Evolutionary conservation across 2,797 vertebrate species (phyloP).

Genomic region (Lepidocolaptes lacrymiger): DNA sequence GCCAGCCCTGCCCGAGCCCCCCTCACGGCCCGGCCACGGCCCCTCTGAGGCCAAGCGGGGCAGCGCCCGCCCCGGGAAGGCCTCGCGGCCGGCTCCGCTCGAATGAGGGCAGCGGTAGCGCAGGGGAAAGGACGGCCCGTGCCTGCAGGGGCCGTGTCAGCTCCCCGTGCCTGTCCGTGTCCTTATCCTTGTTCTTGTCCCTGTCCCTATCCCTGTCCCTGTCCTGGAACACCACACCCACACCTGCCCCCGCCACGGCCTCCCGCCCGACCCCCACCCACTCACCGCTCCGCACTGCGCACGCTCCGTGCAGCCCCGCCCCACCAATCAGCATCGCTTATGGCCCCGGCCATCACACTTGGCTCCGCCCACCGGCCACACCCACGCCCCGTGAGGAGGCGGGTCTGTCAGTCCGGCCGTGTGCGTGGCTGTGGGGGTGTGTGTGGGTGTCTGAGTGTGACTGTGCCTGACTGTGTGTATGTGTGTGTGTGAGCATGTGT

Average conservation of each 20-base stretch:
- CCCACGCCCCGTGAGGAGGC: neutral
- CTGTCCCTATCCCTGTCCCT: no score
- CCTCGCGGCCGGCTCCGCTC: neutral
- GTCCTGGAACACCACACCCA: fast-evolving
- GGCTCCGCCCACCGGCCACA: neutral
- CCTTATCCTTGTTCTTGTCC: no score
- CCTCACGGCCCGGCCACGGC: neutral
- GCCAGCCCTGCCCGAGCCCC: neutral
- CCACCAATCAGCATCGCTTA: no score
- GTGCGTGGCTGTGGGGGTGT: neutral
- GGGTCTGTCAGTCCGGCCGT: neutral
- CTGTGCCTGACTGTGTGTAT: no score
- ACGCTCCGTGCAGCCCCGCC: neutral
- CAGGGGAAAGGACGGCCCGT: fast-evolving
- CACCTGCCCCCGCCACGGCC: fast-evolving
- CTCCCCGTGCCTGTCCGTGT: neutral
- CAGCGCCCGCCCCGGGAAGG: neutral
- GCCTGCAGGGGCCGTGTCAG: no score
- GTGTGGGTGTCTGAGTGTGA: no score
- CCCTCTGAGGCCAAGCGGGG: no score
- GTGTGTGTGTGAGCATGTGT: no score
- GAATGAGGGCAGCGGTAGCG: neutral
- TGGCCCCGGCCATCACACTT: fast-evolving
- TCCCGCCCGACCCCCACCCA: neutral
- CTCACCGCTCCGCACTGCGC: neutral